Base-by-base conservation (phyloP, 2,888 invertebrate genomes). In the Drosophila planitibia region DNA sequence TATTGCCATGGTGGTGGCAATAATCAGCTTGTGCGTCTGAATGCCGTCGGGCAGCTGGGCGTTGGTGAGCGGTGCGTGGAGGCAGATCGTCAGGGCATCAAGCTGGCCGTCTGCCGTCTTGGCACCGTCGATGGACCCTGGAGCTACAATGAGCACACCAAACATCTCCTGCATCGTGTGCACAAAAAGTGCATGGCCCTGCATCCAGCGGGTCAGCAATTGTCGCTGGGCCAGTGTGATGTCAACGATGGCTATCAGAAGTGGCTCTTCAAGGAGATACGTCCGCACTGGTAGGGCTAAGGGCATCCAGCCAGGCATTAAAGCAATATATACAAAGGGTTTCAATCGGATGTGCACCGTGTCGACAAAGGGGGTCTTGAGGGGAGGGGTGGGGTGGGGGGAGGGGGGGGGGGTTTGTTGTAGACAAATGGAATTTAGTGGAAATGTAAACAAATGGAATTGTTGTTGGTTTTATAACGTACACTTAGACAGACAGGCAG, bases 31-130 rank as follows among this genome's bases (percentile, higher is more conserved):
- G 96, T 98, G 91, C 95, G 99, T 37, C 94, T 99, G 65, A 99
- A 99, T 94, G 96, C 96, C 25, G 97, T 97, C 81, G 99, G 99
- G 0, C 99, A 99, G 94, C 92, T 99, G 57, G 98, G 98, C 39
- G 97, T 98, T 4, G 99, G 99, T 35, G 99, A 99, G 94, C 95
- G 99, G 54, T 99, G 99, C 92, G 95, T 99, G 14, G 98, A 98
- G 91, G 97, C 97, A 0, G 97, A 97, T 92, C 95, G 95, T 0
- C 97, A 97, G 91, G 97, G 96, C 49, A 95, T 99, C 22, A 98
- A 98, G 93, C 95, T 99, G 75, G 97, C 97, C 35, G 97, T 98
- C 91, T 99, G 99, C 93, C 95, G 97, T 61, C 94, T 98, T 68
- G 99, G 99, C 60, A 97, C 97, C 19, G 98, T 98, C 3, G 97